Evolutionary conservation across 1,140 invertebrate genomes (phyloP), one percentile per base, ranked within the genome.

Genomic region (Macrocentrus cingulum): DNA sequence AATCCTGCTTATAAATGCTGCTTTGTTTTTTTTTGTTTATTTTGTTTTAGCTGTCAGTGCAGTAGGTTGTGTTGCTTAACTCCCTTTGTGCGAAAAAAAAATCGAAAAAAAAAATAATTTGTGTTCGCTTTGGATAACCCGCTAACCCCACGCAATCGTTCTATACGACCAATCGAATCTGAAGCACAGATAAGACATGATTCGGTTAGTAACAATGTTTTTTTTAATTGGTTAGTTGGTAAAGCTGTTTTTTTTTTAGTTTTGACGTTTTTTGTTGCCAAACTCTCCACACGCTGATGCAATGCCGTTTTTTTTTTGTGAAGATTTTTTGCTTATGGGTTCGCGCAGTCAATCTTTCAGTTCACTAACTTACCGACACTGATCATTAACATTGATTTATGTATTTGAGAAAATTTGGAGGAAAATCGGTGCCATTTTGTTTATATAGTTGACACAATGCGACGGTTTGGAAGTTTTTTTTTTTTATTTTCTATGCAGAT

Each of bases 1-100:
- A 48, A 41, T 52, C 50, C 36, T 37, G 61, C 57, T 60, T 60
- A 20, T n/a, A 25, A 29, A 23, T 19, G 45, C 49, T 15, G 34
- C 42, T 51, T 56, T 23, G 13, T 57, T 5, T 19, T 56, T 49
- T 39, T 44, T 50, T 45, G 39, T 57, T 50, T 39, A 54, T 50
- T 74, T 76, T 77, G 69, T 77, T 78, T 69, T 75, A 75, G 75
- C 74, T 70, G 68, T 69, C 75, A 74, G 69, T 76, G 70, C 69
- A 69, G 70, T 77, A 70, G 71, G 64, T 76, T 76, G 66, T 76
- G 67, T 71, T 69, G 76, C 76, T 78, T 77, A 74, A 68, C 56
- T 67, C 71, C 74, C 56, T 66, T 69, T 61, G 45, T 69, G 70
- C 70, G 68, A 65, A 72, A 71, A 65, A 68, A 60, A 54, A 66